Base-by-base conservation (phyloP, 2,888 invertebrate species). In the Lycaena phlaeas region DNA sequence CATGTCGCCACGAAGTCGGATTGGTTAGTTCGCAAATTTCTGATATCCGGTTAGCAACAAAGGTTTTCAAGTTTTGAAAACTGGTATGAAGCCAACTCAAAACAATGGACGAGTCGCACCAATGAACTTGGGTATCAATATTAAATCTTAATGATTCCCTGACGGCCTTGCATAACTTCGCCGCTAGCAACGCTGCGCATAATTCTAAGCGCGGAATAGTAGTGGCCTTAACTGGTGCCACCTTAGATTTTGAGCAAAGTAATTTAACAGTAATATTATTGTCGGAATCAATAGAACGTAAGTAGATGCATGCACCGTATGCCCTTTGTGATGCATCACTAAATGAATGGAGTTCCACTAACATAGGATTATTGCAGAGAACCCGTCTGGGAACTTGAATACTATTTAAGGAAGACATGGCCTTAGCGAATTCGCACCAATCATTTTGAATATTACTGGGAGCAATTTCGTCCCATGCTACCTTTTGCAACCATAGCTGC, bases 171-270 rank as follows among this genome's bases (percentile, higher is more conserved):
- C 27, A 2, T 29, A 26, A 38, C 50, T 38, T 11, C n/a, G 41
- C 2, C 50, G 22, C 27, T 40, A 55, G 12, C 28, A 22, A 50
- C 50, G 36, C 45, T 47, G 29, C 54, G 51, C 14, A 52, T 30
- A 17, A 42, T 15, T 31, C 31, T 11, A 31, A 31, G 6, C 15
- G 31, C 3, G 34, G 34, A n/a, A 34, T 34, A 10, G 34, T 34
- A 10, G 11, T 34, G 2, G 22, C 10, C 10, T 34, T 34, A 3
- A 34, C n/a, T 7, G 34, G 34, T 17, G 37, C 45, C 11, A 53
- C 18, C 18, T 18, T 18, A 4, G 18, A 18, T 5, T 18, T 18
- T 18, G 18, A 18, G 18, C 18, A 18, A 18, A 18, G 18, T 18
- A 18, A 18, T 5, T 18, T 18, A 4, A 18, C 18, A 18, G 18